These are phyloP conservation scores for Ephialtes manifestator DNA, from an alignment of 2,888 invertebrate species.

Conservation along the genomic window DNA sequence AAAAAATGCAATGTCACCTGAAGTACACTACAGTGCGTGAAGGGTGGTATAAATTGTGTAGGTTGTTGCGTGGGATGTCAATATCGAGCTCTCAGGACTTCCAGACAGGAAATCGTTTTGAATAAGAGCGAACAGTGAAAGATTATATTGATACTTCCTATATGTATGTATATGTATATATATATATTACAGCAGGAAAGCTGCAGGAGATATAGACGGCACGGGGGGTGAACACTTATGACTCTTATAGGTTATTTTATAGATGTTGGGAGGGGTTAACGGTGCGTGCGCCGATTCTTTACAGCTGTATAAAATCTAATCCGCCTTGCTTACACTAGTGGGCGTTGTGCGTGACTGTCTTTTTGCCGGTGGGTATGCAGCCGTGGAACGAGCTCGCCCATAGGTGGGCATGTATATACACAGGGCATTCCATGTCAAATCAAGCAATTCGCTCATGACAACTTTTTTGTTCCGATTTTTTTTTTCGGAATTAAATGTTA, in stretches of 20 bases:
- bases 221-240: not conserved
- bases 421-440: not conserved
- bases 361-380: not conserved
- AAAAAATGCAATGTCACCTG: not conserved
- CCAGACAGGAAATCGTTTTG: slow-evolving; percentile 49
- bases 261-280: slow-evolving; percentile 21
- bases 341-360: slow-evolving; percentile 2
- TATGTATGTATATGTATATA: not conserved
- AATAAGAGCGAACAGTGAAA: slow-evolving; percentile 37
- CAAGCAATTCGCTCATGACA: not conserved
- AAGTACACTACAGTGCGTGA: not conserved
- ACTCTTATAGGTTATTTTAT: slow-evolving; percentile 34
- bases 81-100: slow-evolving; percentile 31
- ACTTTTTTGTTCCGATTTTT: not conserved
- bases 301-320: slow-evolving; percentile 25
- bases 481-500: too few species aligned
- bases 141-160: slow-evolving; percentile 17
- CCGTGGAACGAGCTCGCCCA: not conserved
- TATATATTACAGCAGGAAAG: not conserved
- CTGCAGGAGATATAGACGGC: not conserved
- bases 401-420: not conserved
- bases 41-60: slow-evolving; percentile 8
- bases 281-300: slow-evolving; percentile 30
- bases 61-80: slow-evolving; percentile 49
- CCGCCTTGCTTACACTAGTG: slow-evolving; percentile 1